Evolutionary conservation across 1,140 invertebrate species (phyloP), one percentile per base, ranked within the genome.

Genomic region (Bemisia tabaci): DNA sequence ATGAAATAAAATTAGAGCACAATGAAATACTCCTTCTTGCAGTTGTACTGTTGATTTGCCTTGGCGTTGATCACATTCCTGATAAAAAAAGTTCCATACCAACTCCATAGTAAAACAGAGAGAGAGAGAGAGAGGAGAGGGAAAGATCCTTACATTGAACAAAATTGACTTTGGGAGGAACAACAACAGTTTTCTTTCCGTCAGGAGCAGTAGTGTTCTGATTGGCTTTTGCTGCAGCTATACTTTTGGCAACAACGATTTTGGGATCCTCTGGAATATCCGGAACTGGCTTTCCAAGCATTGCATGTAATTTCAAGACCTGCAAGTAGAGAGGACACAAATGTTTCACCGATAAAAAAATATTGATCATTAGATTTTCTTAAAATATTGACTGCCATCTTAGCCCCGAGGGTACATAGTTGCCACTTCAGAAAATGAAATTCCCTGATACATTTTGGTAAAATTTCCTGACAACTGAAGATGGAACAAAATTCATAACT

Each of bases 231-330:
- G 75, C 78, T 74, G 68, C 80, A 75, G 71, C 80, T 77, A 71
- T 65, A 1, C 68, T 65, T 59, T 75, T 74, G 17, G 75, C 74
- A 22, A 72, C 76, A 24, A 73, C 74, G 0, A 75, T 73, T 68
- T 81, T 81, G n/a, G 94, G 94, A 77, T 95, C 94, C 27, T 91
- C 88, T 26, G 92, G 92, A 48, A 48, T 48, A 21, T 65, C 63
- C 9, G 95, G 96, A 74, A 99, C 97, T 1, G 95, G 94, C 77
- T 98, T 98, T 27, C 96, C 95, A 17, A 98, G 83, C 79, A 95
- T 95, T 33, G 94, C 95, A 75, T 98, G 95, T 61, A 98, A 80
- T 73, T 97, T 95, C 2, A 98, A 87, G 2, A 95, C 94, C 84
- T 74, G 60, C 0, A 68, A 68, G 63, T 62, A 65, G 70, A 64